Evolutionary conservation across 2,888 invertebrate species (phyloP).

Genomic region (Xylota segnis): DNA sequence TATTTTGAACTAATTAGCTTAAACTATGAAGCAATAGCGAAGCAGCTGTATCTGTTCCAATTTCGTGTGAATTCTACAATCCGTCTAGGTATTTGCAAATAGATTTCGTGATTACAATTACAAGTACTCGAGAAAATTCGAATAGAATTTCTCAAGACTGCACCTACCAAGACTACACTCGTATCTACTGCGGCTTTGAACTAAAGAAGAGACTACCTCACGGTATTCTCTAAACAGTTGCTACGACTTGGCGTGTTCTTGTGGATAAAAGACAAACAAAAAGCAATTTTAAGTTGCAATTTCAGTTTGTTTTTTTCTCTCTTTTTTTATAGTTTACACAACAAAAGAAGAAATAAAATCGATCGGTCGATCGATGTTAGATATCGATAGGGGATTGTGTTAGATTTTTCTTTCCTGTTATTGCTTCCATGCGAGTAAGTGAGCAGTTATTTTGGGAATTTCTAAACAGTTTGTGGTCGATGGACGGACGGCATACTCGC

Average conservation of each 20-base stretch:
- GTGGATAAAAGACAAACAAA: background rate
- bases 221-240: conserved; percentile 4
- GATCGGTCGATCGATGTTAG: conserved; percentile 52
- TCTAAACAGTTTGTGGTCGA: background rate
- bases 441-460: conserved; percentile 14
- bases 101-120: background rate
- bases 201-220: conserved; percentile 10
- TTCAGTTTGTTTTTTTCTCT: conserved; percentile 4
- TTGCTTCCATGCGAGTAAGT: background rate
- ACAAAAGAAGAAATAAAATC: conserved; percentile 37
- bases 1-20: conserved; percentile 17
- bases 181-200: conserved; percentile 14
- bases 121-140: background rate
- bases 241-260: conserved; percentile 1
- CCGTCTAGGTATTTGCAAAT: conserved; percentile 6
- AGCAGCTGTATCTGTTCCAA: conserved; percentile 15
- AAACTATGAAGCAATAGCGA: background rate
- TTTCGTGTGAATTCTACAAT: background rate
- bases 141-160: conserved; percentile 15
- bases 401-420: conserved; percentile 2
- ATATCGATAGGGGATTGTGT: conserved; percentile 21
- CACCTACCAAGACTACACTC: background rate
- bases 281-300: conserved; percentile 17
- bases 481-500: conserved; percentile 1
- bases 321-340: conserved; percentile 27